phyloP scores from a whole-genome alignment of 2,797 vertebrate species.

The Ispidina lecontei region DNA sequence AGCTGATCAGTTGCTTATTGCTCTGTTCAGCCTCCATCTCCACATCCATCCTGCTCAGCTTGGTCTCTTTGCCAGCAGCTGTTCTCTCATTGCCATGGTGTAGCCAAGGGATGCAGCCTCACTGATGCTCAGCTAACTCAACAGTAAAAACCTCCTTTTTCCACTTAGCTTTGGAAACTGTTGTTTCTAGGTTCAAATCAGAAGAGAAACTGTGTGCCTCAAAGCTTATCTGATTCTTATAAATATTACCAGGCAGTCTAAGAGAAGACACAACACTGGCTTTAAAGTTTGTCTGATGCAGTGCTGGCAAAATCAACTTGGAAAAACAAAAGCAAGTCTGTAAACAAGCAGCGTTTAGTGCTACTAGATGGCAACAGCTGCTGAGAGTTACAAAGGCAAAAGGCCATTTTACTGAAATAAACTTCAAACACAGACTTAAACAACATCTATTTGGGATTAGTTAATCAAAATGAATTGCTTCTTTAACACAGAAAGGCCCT shows the following conservation, averaged over 20 bases:
- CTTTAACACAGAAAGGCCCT: not conserved
- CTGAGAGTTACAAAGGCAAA: not conserved
- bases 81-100: not conserved
- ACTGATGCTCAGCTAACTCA: not conserved
- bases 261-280: not conserved
- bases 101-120: not conserved
- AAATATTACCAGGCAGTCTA: not conserved
- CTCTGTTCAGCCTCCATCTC: not conserved
- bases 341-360: not conserved
- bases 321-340: not conserved
- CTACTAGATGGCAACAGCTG: not conserved
- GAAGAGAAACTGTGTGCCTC: not conserved
- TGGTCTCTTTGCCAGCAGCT: not conserved
- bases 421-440: not conserved
- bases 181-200: not conserved
- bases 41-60: fast-evolving
- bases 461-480: not conserved
- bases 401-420: not conserved
- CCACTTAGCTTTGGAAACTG: not conserved
- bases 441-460: not conserved
- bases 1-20: fast-evolving
- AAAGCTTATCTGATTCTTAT: not conserved
- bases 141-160: not conserved
- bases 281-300: not conserved
- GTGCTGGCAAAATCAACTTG: not conserved